Base-by-base conservation (phyloP, 2,888 invertebrate genomes). In the Thysanoteuthis rhombus region DNA sequence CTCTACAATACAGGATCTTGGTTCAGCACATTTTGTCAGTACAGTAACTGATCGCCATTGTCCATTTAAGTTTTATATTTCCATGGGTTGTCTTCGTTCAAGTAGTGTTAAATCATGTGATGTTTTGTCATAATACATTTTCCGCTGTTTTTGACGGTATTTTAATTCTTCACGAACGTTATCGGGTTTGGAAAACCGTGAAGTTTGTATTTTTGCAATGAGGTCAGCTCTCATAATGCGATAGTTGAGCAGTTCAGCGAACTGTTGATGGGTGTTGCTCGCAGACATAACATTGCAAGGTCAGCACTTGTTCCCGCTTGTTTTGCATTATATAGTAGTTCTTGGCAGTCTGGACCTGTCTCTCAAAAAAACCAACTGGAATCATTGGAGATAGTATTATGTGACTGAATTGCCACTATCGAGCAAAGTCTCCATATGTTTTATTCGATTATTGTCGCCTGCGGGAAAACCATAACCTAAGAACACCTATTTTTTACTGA, bases 401-500 rank as follows among this genome's bases (percentile, higher is more conserved):
- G 45, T 93, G 94, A 32, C 45, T 39, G 39, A 94, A 93, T 32
- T 58, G 45, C 36, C 90, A 93, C 6, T 28, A 28, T 39, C 58
- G 32, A 42, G 90, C 42, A 47, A 93, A 94, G 22, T 58, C 36
- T 36, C 25, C 38, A 39, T 45, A 94, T n/a, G 28, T 38, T 36
- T n/a, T 47, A 42, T 40, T 45, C 8, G 92, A 75, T 90, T 93
- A 94, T 75, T 94, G 93, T 92, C 75, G 92, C 32, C 93, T 93
- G 40, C n/a, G 90, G 94, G 94, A 89, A 93, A 89, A 25, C 92
- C 94, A 92, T 94, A 89, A 32, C 91, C 92, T n/a, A 38, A 19
- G 58, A 94, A 58, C 38, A 93, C 93, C 89, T 92, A 42, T 47
- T 42, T 94, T n/a, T n/a, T 39, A 91, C 22, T 25, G 90, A 89